Percentiles rank a stretch among this genome's conserved stretches.
These are phyloP conservation scores for Noctua comes DNA, from an alignment of 2,888 invertebrate genomes.

Conservation along the genomic window DNA sequence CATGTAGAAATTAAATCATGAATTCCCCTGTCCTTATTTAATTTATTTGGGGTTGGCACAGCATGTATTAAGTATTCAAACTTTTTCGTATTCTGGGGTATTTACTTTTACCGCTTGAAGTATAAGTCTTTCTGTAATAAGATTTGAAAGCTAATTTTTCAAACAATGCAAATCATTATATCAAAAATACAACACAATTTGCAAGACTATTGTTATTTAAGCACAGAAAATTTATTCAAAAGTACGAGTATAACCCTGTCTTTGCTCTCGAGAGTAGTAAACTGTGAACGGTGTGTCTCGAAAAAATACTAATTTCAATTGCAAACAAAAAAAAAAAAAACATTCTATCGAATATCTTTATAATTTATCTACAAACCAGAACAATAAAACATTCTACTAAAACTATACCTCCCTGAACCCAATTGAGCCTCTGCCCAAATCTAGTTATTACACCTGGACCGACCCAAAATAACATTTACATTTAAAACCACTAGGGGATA, in stretches of 20 bases:
- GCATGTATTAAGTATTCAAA: neutral
- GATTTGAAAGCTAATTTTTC: too few species aligned
- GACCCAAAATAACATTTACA: constrained; percentile 59
- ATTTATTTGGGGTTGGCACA: neutral
- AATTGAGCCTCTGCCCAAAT: constrained; percentile 24
- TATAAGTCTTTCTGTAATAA: neutral
- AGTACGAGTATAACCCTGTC: neutral
- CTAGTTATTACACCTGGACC: constrained; percentile 36
- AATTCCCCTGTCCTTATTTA: accelerated
- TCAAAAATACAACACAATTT: too few species aligned
- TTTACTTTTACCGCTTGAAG: neutral
- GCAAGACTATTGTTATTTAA: neutral
- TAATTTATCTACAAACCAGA: neutral
- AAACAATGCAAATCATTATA: too few species aligned
- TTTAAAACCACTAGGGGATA: constrained; percentile 52
- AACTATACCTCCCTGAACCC: constrained; percentile 4
- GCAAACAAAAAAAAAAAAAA: neutral
- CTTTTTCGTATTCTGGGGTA: neutral
- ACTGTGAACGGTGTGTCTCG: neutral
- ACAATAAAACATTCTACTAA: constrained; percentile 3
- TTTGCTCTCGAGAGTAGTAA: neutral
- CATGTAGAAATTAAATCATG: neutral
- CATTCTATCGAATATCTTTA: neutral
- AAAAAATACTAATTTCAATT: neutral
- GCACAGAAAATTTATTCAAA: neutral